Base-by-base conservation (phyloP, 1,140 invertebrate species). In the Diorhabda sublineata region DNA sequence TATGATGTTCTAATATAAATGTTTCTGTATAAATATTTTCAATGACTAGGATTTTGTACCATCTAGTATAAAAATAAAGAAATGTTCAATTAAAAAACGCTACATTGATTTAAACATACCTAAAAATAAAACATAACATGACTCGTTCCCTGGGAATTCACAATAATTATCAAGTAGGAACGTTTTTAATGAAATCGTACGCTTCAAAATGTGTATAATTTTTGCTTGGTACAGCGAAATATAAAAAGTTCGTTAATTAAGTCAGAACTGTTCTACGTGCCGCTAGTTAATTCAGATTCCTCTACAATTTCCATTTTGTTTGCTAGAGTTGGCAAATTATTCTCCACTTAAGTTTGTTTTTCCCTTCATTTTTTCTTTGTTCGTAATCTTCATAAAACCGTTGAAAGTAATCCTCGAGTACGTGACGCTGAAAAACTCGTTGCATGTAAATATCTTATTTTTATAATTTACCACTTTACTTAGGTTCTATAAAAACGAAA, bases 271-370 rank as follows among this genome's bases (percentile, higher is more conserved):
- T n/a, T 8, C 47, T 52, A 52, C 47, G 6, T 52, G n/a, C 47
- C 47, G 4, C 47, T 3, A n/a, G 6, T 52, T 52, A 3, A 52
- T 52, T n/a, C 47, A 52, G 47, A 52, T 52, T 52, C 47, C n/a
- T 52, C n/a, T 52, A 52, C n/a, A 52, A 52, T 52, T 52, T 52
- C 6, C 47, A 52, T 52, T 52, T 52, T 52, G 47, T n/a, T 52
- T 52, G 47, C 47, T 8, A 6, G 47, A 52, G 6, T 52, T 52
- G 47, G 47, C 47, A n/a, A 52, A 52, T 52, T 52, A 52, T 52
- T 52, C 47, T 52, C 47, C 47, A 52, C 47, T 52, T 52, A 52
- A 52, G 6, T 8, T 52, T 52, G 6, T 52, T 52, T 52, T n/a
- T 8, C n/a, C n/a, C n/a, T 52, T 52, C 2, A 8, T 52, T n/a